A percentile compares a stretch with the other conserved stretches of the same genome.
Conservation (phyloP, 2,888 invertebrate genomes). For the Eretmocerus hayati region DNA sequence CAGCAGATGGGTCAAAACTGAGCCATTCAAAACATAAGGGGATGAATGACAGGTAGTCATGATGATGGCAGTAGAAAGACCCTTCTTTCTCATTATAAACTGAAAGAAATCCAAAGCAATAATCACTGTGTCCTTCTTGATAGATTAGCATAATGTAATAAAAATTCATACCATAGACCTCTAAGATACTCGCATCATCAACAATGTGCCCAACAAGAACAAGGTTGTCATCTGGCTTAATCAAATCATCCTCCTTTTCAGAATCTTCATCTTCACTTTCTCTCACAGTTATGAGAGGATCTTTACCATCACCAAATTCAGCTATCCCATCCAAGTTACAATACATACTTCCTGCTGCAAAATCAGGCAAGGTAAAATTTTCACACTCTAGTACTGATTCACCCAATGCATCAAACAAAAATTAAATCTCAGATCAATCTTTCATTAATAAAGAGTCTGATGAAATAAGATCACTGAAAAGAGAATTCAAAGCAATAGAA, state of each 20-base stretch:
- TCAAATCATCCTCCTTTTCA: conserved; percentile 83
- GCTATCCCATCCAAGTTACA: conserved; percentile 38
- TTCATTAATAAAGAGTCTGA: no score
- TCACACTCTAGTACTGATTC: background rate
- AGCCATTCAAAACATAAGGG: conserved; percentile 92
- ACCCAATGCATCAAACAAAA: background rate
- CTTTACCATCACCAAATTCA: conserved; percentile 33
- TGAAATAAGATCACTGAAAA: no score
- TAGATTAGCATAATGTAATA: no score
- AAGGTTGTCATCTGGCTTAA: conserved; percentile 83
- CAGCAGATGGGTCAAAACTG: conserved; percentile 76
- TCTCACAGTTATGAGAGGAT: conserved; percentile 33
- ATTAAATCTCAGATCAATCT: background rate
- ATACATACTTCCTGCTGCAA: conserved; percentile 32
- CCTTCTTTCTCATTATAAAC: conserved; percentile 86
- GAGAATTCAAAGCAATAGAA: no score
- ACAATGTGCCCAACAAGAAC: conserved; percentile 80
- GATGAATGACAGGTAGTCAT: conserved; percentile 80
- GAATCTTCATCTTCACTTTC: conserved; percentile 53
- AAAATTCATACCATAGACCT: conserved; percentile 73
- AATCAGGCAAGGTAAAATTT: conserved; percentile 11
- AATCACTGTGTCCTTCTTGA: no score
- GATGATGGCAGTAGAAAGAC: conserved; percentile 91
- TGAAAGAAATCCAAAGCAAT: conserved; percentile 46
- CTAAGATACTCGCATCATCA: conserved; percentile 78